Conservation (phyloP, 2,888 invertebrate species). For the Erynnis tages region DNA sequence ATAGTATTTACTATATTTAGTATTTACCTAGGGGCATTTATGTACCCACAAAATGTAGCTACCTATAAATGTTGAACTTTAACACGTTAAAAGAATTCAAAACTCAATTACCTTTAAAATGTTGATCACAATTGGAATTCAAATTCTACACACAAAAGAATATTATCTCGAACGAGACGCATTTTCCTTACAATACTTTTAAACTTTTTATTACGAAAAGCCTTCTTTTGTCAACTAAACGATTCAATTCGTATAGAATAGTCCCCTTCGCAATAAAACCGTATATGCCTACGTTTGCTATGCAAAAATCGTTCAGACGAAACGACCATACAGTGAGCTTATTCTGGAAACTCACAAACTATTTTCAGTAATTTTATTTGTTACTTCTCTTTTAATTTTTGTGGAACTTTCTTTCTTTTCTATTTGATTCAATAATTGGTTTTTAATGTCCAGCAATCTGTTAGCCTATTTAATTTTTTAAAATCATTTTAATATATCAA, state of each 20-base stretch:
- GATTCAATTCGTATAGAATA: slow-evolving; percentile 48
- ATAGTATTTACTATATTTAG: no score
- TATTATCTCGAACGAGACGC: slow-evolving; percentile 22
- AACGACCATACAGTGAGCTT: slow-evolving; percentile 31
- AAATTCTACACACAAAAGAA: slow-evolving; percentile 12
- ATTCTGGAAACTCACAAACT: slow-evolving; percentile 1
- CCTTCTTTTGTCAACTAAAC: slow-evolving; percentile 46
- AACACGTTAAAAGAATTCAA: neutral
- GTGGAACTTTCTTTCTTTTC: no score
- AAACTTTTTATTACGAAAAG: slow-evolving; percentile 48
- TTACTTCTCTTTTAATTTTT: no score
- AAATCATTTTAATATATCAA: no score
- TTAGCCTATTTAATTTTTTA: no score
- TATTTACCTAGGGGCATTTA: no score
- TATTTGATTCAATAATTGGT: no score
- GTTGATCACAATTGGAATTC: neutral
- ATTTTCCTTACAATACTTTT: slow-evolving; percentile 37
- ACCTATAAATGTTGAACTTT: no score
- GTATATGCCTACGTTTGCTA: slow-evolving; percentile 65
- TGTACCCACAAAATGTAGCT: no score
- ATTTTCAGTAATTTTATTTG: no score
- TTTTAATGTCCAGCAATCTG: no score
- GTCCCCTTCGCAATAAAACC: slow-evolving; percentile 59
- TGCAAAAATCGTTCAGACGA: slow-evolving; percentile 57
- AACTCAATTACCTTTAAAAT: neutral